Percentiles rank a stretch among this genome's conserved stretches.
phyloP scores from a whole-genome alignment of 2,888 invertebrate species.

The Enoplolaimus lenunculus region DNA sequence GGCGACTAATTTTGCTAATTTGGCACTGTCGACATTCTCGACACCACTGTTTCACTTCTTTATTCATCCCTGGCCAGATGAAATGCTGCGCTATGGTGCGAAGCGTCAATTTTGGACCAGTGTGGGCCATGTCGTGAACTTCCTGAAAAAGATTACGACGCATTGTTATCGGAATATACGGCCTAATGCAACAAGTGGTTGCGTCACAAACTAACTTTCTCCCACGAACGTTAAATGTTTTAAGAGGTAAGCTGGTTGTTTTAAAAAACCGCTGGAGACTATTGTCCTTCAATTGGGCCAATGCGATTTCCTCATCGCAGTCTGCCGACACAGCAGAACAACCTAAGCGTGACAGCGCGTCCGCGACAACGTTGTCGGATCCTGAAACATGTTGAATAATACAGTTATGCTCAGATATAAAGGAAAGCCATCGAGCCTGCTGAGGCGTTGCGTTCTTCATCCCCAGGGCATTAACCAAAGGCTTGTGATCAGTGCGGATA shows the following conservation, averaged over 20 bases:
- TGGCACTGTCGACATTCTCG: not conserved
- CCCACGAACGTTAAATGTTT: not conserved
- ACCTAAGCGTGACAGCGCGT: not conserved
- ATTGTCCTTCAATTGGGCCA: not conserved
- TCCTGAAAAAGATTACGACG: not conserved
- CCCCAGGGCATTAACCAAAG: not conserved
- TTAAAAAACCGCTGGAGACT: not conserved
- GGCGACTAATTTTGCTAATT: not conserved
- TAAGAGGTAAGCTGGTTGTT: not conserved
- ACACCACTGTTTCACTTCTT: not conserved
- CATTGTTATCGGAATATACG: not conserved
- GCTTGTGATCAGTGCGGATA: not conserved
- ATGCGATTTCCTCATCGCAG: not conserved
- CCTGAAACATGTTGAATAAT: not conserved
- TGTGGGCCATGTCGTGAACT: not conserved
- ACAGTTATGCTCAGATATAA: not conserved
- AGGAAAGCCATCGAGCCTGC: not conserved
- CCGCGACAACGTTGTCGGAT: not conserved
- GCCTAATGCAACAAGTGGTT: not conserved
- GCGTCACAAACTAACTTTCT: not conserved
- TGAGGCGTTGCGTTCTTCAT: not conserved
- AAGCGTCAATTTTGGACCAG: not conserved
- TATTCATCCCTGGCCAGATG: not conserved
- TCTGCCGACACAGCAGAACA: not conserved
- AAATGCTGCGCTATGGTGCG: not conserved